Conservation (phyloP, 2,113 vertebrate species). For the Synchiropus splendidus region DNA sequence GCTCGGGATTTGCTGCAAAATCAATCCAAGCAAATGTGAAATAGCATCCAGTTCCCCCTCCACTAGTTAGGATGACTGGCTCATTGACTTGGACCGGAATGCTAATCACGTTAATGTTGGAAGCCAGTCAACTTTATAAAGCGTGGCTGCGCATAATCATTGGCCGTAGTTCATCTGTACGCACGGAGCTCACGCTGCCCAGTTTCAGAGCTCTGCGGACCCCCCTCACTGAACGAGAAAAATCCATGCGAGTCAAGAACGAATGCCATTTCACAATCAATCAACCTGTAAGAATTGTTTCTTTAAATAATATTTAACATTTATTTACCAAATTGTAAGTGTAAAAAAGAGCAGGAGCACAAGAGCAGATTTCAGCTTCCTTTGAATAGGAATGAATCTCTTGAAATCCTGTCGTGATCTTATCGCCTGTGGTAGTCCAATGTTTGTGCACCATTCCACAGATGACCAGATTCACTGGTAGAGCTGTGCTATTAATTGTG, state of each 20-base stretch:
- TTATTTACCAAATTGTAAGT: too few species aligned
- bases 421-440: conserved; percentile 13
- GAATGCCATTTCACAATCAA: too few species aligned
- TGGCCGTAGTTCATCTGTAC: conserved; percentile 16
- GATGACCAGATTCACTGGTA: conserved; percentile 42
- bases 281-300: too few species aligned
- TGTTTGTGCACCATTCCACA: conserved; percentile 27
- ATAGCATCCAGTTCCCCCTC: neutral
- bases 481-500: conserved; percentile 56
- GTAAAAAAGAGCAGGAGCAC: too few species aligned
- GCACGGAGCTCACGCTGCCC: conserved; percentile 15
- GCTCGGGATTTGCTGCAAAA: too few species aligned
- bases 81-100: conserved; percentile 47
- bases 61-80: conserved; percentile 30
- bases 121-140: conserved; percentile 61
- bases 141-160: conserved; percentile 42
- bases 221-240: neutral
- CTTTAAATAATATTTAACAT: too few species aligned
- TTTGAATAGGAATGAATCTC: too few species aligned
- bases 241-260: too few species aligned
- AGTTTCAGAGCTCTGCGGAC: conserved; percentile 2
- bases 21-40: too few species aligned
- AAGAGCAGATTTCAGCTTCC: too few species aligned
- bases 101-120: conserved; percentile 55
- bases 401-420: neutral